phyloP scores from a whole-genome alignment of 2,888 invertebrate genomes.

The Heliothis peltigera region DNA sequence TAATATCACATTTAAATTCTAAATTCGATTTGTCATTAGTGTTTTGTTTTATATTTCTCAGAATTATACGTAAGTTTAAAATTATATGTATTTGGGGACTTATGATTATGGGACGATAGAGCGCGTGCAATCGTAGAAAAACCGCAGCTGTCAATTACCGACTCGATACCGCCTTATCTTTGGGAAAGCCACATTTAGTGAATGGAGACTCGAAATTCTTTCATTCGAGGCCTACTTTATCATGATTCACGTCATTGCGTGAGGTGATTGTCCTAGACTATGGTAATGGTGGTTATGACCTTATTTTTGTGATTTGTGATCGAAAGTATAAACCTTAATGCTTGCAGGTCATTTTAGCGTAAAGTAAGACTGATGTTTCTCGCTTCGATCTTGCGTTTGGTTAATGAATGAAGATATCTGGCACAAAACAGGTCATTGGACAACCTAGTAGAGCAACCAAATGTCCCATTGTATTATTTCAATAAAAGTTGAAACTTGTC shows the following conservation, averaged over 20 bases:
- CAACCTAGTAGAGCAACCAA: not conserved
- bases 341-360: slow-evolving; percentile 14
- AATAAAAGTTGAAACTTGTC: slow-evolving; percentile 26
- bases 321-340: slow-evolving; percentile 44
- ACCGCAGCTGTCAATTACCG: slow-evolving; percentile 17
- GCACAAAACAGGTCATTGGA: not conserved
- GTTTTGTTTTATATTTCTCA: slow-evolving; percentile 10
- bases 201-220: slow-evolving; percentile 35
- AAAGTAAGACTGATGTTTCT: slow-evolving; percentile 31
- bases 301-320: slow-evolving; percentile 46
- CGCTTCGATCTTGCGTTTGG: slow-evolving; percentile 29
- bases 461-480: slow-evolving; percentile 34
- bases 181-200: slow-evolving; percentile 32
- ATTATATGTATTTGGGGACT: no score
- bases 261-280: slow-evolving; percentile 51
- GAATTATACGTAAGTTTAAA: not conserved
- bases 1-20: not conserved
- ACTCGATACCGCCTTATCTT: slow-evolving; percentile 6
- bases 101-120: not conserved
- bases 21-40: slow-evolving; percentile 13
- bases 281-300: slow-evolving; percentile 44
- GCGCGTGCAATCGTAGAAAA: slow-evolving; percentile 1
- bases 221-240: slow-evolving; percentile 38
- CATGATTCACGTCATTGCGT: slow-evolving; percentile 26
- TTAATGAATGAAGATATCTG: not conserved